Conservation (phyloP, 2,797 vertebrate species). For the Poecilia velifera region DNA sequence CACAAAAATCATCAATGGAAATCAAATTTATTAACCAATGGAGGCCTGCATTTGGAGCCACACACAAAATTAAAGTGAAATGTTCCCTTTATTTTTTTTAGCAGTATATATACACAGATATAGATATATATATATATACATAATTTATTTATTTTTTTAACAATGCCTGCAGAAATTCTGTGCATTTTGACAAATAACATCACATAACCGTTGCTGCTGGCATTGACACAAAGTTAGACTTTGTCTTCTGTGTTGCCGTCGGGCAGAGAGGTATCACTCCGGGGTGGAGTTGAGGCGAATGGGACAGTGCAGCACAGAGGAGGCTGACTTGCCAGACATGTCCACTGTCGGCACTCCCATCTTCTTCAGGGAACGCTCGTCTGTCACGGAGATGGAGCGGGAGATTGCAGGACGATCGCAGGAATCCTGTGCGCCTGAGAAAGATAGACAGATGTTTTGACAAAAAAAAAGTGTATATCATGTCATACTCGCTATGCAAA, state of each 20-base stretch:
- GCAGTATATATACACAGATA: too few species aligned
- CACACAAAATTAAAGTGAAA: too few species aligned
- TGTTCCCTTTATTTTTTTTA: too few species aligned
- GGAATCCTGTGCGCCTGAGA: conserved; percentile 46
- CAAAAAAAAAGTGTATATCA: conserved; percentile 27
- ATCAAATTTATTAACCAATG: too few species aligned
- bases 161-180: too few species aligned
- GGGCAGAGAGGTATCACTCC: conserved; percentile 58
- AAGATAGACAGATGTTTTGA: conserved; percentile 24
- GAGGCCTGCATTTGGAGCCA: too few species aligned
- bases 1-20: too few species aligned
- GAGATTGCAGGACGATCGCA: conserved; percentile 59
- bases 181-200: conserved; percentile 7
- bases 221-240: conserved; percentile 22
- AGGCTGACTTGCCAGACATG: conserved; percentile 52
- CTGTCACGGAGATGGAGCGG: conserved; percentile 83
- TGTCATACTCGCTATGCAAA: conserved; percentile 8
- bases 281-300: conserved; percentile 72
- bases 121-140: too few species aligned
- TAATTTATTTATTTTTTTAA: too few species aligned
- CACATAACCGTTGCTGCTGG: conserved; percentile 7
- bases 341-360: conserved; percentile 74
- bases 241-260: conserved; percentile 4
- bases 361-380: conserved; percentile 80
- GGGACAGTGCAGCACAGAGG: conserved; percentile 38